A percentile compares a stretch with the other conserved stretches of the same genome.
These are phyloP conservation scores for Dicerorhinus sumatrensis DNA, from an alignment of 2,113 vertebrate species.

Conservation along the genomic window DNA sequence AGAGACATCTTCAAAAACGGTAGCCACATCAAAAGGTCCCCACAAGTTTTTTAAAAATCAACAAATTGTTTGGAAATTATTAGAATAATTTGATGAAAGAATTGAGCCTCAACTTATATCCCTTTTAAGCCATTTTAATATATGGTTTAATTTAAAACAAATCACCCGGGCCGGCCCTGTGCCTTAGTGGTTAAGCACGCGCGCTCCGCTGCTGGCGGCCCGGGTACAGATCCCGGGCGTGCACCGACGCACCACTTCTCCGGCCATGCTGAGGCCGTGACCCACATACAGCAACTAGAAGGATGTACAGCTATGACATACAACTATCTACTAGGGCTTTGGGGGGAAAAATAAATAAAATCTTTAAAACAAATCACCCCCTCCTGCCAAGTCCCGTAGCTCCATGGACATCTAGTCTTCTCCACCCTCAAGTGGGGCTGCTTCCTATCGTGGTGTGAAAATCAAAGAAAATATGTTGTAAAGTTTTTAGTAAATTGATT, in stretches of 20 bases:
- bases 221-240: no score
- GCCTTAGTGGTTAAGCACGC: no score
- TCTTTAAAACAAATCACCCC: neutral
- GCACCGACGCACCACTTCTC: no score
- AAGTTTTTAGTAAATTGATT: neutral
- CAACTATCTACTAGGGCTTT: no score
- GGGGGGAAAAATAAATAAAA: no score
- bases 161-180: no score
- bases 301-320: no score
- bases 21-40: neutral
- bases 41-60: neutral
- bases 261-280: no score
- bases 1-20: neutral
- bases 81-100: constrained; percentile 12
- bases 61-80: constrained; percentile 13
- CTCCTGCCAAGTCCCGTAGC: neutral
- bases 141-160: neutral
- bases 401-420: neutral
- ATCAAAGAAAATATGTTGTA: constrained; percentile 7
- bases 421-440: neutral
- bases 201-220: no score
- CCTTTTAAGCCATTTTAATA: neutral
- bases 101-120: neutral
- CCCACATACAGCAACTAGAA: no score
- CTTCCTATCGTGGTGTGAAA: neutral